Evolutionary conservation across 2,888 invertebrate species (phyloP).

Genomic region (Leuctra nigra): DNA sequence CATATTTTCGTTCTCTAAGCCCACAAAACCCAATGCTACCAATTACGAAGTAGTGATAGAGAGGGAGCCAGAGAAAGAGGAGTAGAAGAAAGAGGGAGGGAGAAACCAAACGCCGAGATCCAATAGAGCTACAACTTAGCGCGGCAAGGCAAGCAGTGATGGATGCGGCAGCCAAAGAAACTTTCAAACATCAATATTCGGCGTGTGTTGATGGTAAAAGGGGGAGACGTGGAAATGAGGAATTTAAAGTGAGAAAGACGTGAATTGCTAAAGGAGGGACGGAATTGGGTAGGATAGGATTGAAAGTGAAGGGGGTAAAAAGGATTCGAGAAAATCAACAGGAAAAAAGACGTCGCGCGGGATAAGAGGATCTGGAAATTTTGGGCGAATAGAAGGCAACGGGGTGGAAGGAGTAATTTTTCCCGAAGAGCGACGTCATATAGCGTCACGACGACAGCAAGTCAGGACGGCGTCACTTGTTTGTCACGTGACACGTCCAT

Average conservation of each 20-base stretch:
- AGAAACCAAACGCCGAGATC: not conserved
- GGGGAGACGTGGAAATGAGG: conserved; percentile 16
- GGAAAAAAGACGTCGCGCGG: conserved; percentile 10
- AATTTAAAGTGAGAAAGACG: conserved; percentile 19
- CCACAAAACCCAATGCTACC: conserved; percentile 13
- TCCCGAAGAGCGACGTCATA: not conserved
- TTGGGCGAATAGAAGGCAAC: conserved; percentile 14
- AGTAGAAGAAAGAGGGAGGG: not conserved
- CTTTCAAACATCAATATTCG: conserved; percentile 18
- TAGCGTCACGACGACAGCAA: not conserved
- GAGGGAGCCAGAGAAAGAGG: not conserved
- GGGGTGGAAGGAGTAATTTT: conserved; percentile 14
- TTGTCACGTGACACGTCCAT: too few relatives aligned
- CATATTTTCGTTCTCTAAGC: conserved; percentile 15
- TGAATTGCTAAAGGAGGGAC: conserved; percentile 3
- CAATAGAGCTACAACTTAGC: conserved; percentile 14
- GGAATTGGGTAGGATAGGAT: conserved; percentile 9
- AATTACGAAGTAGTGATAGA: conserved; percentile 8
- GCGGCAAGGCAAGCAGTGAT: conserved; percentile 1
- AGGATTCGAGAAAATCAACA: conserved; percentile 14
- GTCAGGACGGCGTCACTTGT: not conserved
- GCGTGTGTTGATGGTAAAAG: conserved; percentile 14
- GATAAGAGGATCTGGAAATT: conserved; percentile 15
- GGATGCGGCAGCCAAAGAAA: conserved; percentile 13
- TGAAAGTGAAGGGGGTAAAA: conserved; percentile 13